Percentiles rank a stretch among this genome's conserved stretches.
Evolutionary conservation across 2,888 invertebrate species (phyloP).

Genomic region (Caprella mutica): DNA sequence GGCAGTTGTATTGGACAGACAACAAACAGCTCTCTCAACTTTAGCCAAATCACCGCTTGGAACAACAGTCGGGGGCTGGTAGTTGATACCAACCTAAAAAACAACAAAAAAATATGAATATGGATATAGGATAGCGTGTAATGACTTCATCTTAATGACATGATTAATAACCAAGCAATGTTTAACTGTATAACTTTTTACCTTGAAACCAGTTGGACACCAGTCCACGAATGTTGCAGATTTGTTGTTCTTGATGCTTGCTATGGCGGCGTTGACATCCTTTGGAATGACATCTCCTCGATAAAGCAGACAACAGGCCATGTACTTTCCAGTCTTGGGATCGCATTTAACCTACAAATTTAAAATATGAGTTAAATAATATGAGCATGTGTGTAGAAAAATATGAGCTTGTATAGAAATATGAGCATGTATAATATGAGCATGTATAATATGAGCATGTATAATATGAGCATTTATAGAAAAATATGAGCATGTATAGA

Average conservation of each 20-base stretch:
- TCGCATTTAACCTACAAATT: conserved; percentile 42
- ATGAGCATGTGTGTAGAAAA: too few relatives aligned
- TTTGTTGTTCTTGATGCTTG: conserved; percentile 44
- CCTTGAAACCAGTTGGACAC: conserved; percentile 46
- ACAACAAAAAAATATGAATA: conserved; percentile 16
- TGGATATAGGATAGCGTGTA: background rate
- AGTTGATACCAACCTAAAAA: conserved; percentile 44
- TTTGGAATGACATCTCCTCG: conserved; percentile 69
- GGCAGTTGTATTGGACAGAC: conserved; percentile 71
- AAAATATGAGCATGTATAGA: too few relatives aligned
- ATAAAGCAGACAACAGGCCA: conserved; percentile 70
- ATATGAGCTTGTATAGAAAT: too few relatives aligned
- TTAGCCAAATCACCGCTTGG: conserved; percentile 43
- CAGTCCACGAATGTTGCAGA: conserved; percentile 27
- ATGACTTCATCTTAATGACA: background rate
- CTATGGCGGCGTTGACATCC: conserved; percentile 42
- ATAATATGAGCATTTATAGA: too few relatives aligned
- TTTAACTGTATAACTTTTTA: background rate
- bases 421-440: too few relatives aligned
- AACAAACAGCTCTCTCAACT: conserved; percentile 50
- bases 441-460: too few relatives aligned
- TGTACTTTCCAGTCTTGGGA: conserved; percentile 41
- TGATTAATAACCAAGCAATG: background rate
- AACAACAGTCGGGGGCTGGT: conserved; percentile 45
- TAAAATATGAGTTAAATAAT: too few relatives aligned